Conservation (phyloP, 2,113 vertebrate genomes). For the Chamaetylas fuelleborni region DNA sequence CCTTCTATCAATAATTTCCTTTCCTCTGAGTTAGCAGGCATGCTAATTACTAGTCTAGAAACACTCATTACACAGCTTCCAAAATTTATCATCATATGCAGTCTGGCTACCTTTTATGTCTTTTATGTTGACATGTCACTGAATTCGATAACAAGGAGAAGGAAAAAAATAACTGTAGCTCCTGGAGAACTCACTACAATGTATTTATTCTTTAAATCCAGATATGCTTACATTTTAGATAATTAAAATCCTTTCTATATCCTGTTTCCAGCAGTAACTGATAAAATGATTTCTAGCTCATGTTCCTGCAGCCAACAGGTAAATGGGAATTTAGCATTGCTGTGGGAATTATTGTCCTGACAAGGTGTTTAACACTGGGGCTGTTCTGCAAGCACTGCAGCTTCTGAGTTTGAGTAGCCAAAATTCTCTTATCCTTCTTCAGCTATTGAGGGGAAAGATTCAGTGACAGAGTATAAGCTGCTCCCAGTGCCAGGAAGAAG, state of each 20-base stretch:
- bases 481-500: neutral
- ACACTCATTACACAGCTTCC: neutral
- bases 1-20: neutral
- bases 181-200: neutral
- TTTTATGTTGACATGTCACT: neutral
- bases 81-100: neutral
- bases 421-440: neutral
- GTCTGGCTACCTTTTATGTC: neutral
- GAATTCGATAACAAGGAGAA: neutral
- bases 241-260: neutral
- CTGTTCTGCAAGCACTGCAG: neutral
- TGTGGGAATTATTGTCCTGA: neutral
- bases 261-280: neutral
- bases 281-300: neutral
- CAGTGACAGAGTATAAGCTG: neutral
- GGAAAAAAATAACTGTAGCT: neutral
- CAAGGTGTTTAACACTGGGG: neutral
- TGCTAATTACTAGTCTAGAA: neutral
- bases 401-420: neutral
- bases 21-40: neutral
- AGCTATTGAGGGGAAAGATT: neutral
- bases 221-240: neutral
- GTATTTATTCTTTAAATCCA: neutral
- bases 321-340: neutral
- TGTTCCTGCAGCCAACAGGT: neutral